These are phyloP conservation scores for Hylaeus anthracinus DNA, from an alignment of 1,140 invertebrate species.

Conservation along the genomic window DNA sequence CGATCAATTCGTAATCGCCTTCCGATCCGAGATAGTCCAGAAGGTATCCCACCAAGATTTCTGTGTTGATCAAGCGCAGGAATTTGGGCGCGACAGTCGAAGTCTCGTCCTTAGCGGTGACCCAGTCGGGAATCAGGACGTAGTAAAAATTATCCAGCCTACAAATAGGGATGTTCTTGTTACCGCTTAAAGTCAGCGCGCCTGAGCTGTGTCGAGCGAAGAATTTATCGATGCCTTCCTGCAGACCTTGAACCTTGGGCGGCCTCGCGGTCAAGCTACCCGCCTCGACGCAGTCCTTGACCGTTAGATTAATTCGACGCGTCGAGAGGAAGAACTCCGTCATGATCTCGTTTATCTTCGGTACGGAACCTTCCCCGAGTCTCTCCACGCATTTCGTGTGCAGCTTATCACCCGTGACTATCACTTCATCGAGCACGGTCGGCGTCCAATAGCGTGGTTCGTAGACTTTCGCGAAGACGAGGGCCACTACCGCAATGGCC, in stretches of 20 bases:
- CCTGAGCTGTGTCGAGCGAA: slow-evolving; percentile 68
- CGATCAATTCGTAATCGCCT: slow-evolving; percentile 72
- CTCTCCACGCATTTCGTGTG: slow-evolving; percentile 66
- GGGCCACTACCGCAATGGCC: slow-evolving; percentile 66
- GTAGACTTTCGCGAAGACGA: slow-evolving; percentile 74
- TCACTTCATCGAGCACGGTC: slow-evolving; percentile 69
- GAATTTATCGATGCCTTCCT: slow-evolving; percentile 64
- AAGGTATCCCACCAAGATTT: slow-evolving; percentile 56
- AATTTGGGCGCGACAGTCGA: slow-evolving; percentile 37
- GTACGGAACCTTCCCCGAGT: slow-evolving; percentile 37
- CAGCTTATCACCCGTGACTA: slow-evolving; percentile 71
- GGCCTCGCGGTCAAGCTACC: slow-evolving; percentile 61
- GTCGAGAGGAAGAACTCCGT: slow-evolving; percentile 73
- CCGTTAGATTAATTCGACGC: slow-evolving; percentile 67
- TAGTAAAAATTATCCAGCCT: slow-evolving; percentile 64
- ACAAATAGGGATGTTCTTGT: slow-evolving; percentile 67
- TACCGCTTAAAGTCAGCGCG: slow-evolving; percentile 53
- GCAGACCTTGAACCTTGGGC: slow-evolving; percentile 63
- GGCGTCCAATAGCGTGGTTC: slow-evolving; percentile 66
- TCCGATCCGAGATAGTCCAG: slow-evolving; percentile 34
- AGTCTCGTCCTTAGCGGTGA: neutral
- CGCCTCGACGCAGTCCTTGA: slow-evolving; percentile 73
- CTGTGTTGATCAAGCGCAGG: slow-evolving; percentile 56
- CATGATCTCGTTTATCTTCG: slow-evolving; percentile 67
- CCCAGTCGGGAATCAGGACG: slow-evolving; percentile 62